A percentile compares a stretch with the other conserved stretches of the same genome.
Conservation (phyloP, 2,888 invertebrate species). For the Amphimallon solstitiale region DNA sequence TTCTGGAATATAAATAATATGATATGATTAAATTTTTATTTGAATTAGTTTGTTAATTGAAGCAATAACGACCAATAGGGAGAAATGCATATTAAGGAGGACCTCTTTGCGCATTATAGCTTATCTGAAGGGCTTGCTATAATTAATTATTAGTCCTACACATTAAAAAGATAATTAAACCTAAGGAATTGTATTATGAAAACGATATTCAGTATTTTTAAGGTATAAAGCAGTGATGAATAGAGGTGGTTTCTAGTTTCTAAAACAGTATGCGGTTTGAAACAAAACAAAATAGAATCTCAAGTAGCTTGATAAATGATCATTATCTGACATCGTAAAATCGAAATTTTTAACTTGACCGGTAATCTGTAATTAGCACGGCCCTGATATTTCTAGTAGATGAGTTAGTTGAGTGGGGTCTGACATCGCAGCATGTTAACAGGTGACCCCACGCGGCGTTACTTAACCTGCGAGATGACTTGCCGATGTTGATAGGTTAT, state of each 20-base stretch:
- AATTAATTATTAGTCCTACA: no score
- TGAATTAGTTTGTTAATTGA: no score
- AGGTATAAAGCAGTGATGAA: no score
- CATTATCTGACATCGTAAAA: slow-evolving; percentile 2
- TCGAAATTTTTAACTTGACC: neutral
- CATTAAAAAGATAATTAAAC: no score
- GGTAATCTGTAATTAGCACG: slow-evolving; percentile 10
- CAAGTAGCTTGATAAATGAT: slow-evolving; percentile 5
- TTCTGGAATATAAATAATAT: no score
- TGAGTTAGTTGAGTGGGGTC: slow-evolving; percentile 40
- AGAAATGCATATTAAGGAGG: no score
- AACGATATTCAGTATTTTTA: no score
- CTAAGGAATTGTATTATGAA: no score
- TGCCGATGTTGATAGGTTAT: neutral
- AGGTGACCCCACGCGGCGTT: slow-evolving; percentile 42
- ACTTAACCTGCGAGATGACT: slow-evolving; percentile 36
- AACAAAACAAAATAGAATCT: neutral
- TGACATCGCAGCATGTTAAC: slow-evolving; percentile 41
- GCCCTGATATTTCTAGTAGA: slow-evolving; percentile 31
- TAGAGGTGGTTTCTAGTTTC: neutral
- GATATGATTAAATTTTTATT: no score
- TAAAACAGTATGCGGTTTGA: neutral
- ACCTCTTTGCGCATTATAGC: no score
- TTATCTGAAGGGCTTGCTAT: no score
- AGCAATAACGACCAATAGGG: no score